phyloP scores from a whole-genome alignment of 2,888 invertebrate genomes.

The Helobdella robusta region DNA sequence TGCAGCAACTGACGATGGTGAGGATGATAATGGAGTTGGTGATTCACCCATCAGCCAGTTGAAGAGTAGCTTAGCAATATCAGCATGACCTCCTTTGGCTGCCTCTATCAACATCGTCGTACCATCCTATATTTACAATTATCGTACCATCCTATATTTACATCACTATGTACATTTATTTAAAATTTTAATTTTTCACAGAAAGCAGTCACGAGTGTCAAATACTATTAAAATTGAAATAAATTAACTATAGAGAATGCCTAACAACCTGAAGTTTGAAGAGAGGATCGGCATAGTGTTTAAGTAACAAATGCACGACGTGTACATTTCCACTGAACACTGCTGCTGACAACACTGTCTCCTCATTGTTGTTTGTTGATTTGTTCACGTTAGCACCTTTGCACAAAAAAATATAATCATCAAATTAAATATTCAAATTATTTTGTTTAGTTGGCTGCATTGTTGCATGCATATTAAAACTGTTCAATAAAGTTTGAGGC shows the following conservation, averaged over 20 bases:
- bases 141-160: no score
- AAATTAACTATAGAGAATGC: not conserved
- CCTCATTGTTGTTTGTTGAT: conserved; percentile 81
- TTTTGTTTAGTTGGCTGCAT: no score
- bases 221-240: no score
- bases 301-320: conserved; percentile 81
- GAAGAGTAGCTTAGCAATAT: conserved; percentile 82
- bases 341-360: conserved; percentile 85
- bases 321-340: conserved; percentile 98
- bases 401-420: not conserved
- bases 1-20: no score
- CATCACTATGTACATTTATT: no score
- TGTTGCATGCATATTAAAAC: not conserved
- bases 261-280: conserved; percentile 12
- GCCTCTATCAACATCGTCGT: conserved; percentile 97
- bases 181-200: no score
- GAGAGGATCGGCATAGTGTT: conserved; percentile 69
- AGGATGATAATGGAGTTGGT: conserved; percentile 26
- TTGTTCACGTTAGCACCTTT: conserved; percentile 76
- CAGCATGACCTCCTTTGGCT: conserved; percentile 90
- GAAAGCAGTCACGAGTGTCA: no score
- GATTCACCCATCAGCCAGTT: conserved; percentile 56
- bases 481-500: not conserved
- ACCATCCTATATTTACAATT: conserved; percentile 79
- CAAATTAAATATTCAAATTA: not conserved